Base-by-base conservation (phyloP, 2,797 vertebrate genomes). In the Eidolon dupreanum region DNA sequence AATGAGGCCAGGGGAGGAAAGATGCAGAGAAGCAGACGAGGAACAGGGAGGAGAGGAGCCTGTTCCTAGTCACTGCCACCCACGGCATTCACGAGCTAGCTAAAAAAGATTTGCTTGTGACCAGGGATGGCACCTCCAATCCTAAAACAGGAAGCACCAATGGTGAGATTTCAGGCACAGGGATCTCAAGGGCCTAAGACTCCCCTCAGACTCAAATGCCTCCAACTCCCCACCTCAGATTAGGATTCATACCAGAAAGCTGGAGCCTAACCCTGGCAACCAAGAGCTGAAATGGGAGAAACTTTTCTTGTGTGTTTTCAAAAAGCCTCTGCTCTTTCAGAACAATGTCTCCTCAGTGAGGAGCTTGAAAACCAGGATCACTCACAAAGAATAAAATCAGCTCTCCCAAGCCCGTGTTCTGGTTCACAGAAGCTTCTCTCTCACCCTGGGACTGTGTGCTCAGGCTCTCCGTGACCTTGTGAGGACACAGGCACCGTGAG, bases 291-390 rank as follows among this genome's bases (percentile, higher is more conserved):
- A 85, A 74, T 2, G 24, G 84, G 43, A 81, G 61, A 82, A 55
- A 2, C 51, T 90, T 87, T 78, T 26, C 33, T 17, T 26, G 6
- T 28, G 43, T 70, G 46, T 93, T 92, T 96, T 78, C 51, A 51
- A 81, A 84, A 96, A 57, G 38, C 75, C 93, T 89, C 85, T 88
- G 84, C 55, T 93, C 84, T 92, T 95, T 90, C 66, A 43, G 93
- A 96, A 85, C 68, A 82, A 49, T 38, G 53, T 85, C 71, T 92
- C 31, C 92, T 88, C 81, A 49, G 7, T 0, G 24, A 93, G 24
- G 19, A 75, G 43, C n/a, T 26, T 55, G n/a, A 92, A 93, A 86
- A 33, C 51, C 9, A 41, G 65, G 19, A 73, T 51, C 15, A 3
- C 55, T 77, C 61, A 41, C 59, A 78, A 55, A 65, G 9, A 57